phyloP scores from a whole-genome alignment of 2,888 invertebrate genomes.

The Nemotelus nigrinus region DNA sequence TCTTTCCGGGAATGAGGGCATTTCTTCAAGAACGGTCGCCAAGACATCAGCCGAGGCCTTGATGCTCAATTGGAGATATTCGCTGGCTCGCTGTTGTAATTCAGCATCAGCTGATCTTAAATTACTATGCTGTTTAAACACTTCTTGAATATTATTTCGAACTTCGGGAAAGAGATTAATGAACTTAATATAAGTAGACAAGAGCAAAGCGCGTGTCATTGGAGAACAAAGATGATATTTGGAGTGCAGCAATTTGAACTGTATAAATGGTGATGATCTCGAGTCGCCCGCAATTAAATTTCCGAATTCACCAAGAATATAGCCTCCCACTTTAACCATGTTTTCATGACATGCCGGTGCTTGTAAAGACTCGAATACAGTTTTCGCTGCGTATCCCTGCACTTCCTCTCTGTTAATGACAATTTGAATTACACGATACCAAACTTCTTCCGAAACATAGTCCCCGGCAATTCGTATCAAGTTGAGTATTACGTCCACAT shows the following conservation, averaged over 20 bases:
- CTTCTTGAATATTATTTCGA: constrained; percentile 93
- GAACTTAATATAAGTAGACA: constrained; percentile 99
- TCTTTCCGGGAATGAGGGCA: constrained; percentile 99
- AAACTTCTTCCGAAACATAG: constrained; percentile 99
- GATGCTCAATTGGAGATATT: constrained; percentile 95
- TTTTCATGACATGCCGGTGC: constrained; percentile 99
- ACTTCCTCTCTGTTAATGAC: constrained; percentile 99
- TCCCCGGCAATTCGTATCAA: constrained; percentile 99
- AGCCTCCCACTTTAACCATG: constrained; percentile 99
- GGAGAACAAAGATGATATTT: constrained; percentile 99
- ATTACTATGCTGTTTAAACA: constrained; percentile 94
- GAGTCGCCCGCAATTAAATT: constrained; percentile 99
- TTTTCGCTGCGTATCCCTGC: constrained; percentile 99
- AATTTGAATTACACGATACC: constrained; percentile 99
- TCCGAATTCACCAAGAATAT: constrained; percentile 98
- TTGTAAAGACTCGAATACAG: constrained; percentile 98
- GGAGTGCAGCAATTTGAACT: constrained; percentile 97
- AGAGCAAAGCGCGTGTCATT: constrained; percentile 92
- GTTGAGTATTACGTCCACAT: constrained; percentile 97
- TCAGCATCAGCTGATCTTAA: constrained; percentile 97
- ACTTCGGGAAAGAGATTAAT: constrained; percentile 99
- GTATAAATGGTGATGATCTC: constrained; percentile 94
- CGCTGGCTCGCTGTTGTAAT: constrained; percentile 96
- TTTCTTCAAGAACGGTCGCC: constrained; percentile 98
- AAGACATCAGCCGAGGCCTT: constrained; percentile 96